Conservation (phyloP, 2,888 invertebrate species). For the Pristionchus fissidentatus region DNA sequence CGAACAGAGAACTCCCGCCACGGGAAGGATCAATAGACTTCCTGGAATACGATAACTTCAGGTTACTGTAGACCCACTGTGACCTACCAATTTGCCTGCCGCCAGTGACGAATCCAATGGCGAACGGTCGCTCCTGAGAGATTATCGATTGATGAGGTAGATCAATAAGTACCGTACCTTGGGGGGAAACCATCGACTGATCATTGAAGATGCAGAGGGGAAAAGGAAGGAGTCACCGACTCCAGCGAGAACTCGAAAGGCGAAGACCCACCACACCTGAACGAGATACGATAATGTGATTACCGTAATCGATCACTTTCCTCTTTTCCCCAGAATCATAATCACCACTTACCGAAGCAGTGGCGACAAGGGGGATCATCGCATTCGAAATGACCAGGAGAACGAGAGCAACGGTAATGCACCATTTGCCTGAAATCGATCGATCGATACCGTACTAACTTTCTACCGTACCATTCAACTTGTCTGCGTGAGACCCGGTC, state of each 20-base stretch:
- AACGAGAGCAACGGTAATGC: conserved; percentile 64
- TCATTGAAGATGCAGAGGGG: conserved; percentile 69
- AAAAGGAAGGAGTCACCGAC: conserved; percentile 70
- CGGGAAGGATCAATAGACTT: conserved; percentile 69
- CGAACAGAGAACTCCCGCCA: conserved; percentile 69
- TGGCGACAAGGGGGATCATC: conserved; percentile 66
- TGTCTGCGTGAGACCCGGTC: conserved; percentile 70
- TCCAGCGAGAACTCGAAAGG: conserved; percentile 67
- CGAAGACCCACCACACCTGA: conserved; percentile 56
- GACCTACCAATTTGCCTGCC: conserved; percentile 70
- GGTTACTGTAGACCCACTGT: too few species aligned
- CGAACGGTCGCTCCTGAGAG: conserved; percentile 68
- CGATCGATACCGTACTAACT: not conserved
- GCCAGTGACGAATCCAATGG: conserved; percentile 73
- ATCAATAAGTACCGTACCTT: conserved; percentile 51
- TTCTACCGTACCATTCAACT: conserved; percentile 60
- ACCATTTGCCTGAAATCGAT: conserved; percentile 64
- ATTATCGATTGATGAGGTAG: conserved; percentile 13
- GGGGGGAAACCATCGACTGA: conserved; percentile 72
- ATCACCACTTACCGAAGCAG: conserved; percentile 62
- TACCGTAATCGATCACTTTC: too few species aligned
- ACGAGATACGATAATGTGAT: too few species aligned
- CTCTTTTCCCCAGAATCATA: too few species aligned
- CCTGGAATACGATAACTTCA: conserved; percentile 54
- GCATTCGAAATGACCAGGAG: conserved; percentile 69